Conservation (phyloP, 2,797 vertebrate species). For the Pangasius sanitwongsei region DNA sequence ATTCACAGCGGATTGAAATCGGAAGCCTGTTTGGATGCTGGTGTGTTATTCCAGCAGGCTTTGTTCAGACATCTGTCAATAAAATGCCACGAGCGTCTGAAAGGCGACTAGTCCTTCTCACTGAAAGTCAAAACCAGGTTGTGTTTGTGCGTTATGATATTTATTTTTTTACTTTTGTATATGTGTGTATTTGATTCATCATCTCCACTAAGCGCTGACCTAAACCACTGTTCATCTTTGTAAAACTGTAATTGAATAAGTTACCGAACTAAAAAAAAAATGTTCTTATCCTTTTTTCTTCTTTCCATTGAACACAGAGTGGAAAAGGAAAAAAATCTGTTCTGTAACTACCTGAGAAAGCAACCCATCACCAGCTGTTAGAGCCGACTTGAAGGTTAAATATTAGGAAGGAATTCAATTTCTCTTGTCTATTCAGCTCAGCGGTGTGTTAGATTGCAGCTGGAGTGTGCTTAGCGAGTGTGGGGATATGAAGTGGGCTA, state of each 20-base stretch:
- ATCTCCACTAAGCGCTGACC: constrained; percentile 64
- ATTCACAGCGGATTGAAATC: constrained; percentile 53
- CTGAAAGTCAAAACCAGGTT: constrained; percentile 57
- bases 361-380: constrained; percentile 96
- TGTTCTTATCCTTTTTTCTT: constrained; percentile 72
- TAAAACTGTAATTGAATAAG: constrained; percentile 83
- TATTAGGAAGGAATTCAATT: constrained; percentile 99
- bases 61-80: constrained; percentile 76
- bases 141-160: background rate
- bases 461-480: constrained; percentile 98
- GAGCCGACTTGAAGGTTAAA: constrained; percentile 98
- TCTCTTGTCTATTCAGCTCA: constrained; percentile 99
- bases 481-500: constrained; percentile 97
- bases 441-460: constrained; percentile 98
- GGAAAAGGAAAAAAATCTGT: constrained; percentile 72
- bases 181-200: constrained; percentile 34
- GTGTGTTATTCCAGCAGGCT: constrained; percentile 64
- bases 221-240: constrained; percentile 75
- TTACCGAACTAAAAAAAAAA: constrained; percentile 75
- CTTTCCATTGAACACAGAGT: constrained; percentile 28
- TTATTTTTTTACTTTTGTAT: background rate
- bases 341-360: constrained; percentile 91
- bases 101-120: constrained; percentile 64
- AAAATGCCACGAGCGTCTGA: constrained; percentile 65
- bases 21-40: constrained; percentile 61